Conservation (phyloP, 2,113 vertebrate species). For the Anolis carolinensis region DNA sequence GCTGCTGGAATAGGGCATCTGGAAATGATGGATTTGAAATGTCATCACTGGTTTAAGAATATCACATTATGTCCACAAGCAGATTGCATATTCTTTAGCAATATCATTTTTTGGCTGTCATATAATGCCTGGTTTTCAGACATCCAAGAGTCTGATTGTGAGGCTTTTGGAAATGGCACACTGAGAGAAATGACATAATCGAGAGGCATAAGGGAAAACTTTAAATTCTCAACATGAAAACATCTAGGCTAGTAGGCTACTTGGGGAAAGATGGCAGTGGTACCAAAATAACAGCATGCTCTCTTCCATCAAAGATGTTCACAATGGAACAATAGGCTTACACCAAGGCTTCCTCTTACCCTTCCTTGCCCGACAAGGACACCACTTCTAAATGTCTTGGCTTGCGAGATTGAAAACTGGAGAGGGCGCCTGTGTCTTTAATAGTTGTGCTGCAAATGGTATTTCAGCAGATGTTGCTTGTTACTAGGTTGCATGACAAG, state of each 20-base stretch:
- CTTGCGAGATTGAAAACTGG: neutral
- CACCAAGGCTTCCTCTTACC: neutral
- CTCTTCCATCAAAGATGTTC: neutral
- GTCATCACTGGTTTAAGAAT: neutral
- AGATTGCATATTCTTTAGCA: neutral
- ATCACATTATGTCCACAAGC: neutral
- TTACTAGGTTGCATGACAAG: no score
- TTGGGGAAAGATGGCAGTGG: neutral
- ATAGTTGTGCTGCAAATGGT: no score
- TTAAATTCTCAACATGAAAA: neutral
- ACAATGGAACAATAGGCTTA: neutral
- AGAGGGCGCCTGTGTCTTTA: no score
- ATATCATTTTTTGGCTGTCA: neutral
- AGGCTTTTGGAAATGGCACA: neutral
- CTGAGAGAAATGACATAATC: constrained; percentile 5
- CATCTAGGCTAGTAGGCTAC: neutral
- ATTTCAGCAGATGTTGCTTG: no score
- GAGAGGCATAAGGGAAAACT: neutral
- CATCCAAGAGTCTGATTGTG: neutral
- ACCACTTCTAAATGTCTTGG: neutral
- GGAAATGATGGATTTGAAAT: constrained; percentile 9
- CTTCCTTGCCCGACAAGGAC: neutral
- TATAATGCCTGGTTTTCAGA: constrained; percentile 16
- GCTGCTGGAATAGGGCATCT: constrained; percentile 16
- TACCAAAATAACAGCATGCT: neutral